Evolutionary conservation across 2,797 vertebrate species (phyloP).

Genomic region (Schizopygopsis pylzovi): DNA sequence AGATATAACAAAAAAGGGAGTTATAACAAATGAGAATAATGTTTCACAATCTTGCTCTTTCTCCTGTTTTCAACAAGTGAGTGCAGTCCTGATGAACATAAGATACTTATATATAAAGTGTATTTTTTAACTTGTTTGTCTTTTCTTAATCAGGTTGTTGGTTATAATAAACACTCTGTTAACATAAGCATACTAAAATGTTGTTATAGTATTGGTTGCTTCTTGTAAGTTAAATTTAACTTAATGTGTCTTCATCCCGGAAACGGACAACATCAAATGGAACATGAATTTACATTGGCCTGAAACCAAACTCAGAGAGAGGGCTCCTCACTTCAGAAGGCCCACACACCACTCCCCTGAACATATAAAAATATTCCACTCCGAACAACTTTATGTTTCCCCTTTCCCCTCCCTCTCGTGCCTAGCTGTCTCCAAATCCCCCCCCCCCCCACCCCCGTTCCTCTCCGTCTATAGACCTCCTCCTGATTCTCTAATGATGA

Average conservation of each 20-base stretch:
- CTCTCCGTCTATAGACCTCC: constrained; percentile 41
- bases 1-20: background rate
- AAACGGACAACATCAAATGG: constrained; percentile 11
- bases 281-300: background rate
- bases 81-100: background rate
- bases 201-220: constrained; percentile 1
- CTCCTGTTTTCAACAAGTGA: background rate
- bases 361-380: constrained; percentile 28
- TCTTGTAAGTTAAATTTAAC: constrained; percentile 11
- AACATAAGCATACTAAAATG: background rate
- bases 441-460: background rate
- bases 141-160: background rate
- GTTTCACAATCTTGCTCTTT: background rate
- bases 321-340: constrained; percentile 10
- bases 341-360: constrained; percentile 5
- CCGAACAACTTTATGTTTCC: constrained; percentile 18
- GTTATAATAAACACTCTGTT: background rate
- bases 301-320: constrained; percentile 1
- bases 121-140: background rate
- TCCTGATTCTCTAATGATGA: constrained; percentile 31
- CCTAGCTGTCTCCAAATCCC: constrained; percentile 44
- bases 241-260: background rate
- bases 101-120: no score
- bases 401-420: constrained; percentile 6
- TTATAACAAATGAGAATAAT: background rate